Evolutionary conservation across 2,888 invertebrate genomes (phyloP).

Genomic region (Clivina fossor): DNA sequence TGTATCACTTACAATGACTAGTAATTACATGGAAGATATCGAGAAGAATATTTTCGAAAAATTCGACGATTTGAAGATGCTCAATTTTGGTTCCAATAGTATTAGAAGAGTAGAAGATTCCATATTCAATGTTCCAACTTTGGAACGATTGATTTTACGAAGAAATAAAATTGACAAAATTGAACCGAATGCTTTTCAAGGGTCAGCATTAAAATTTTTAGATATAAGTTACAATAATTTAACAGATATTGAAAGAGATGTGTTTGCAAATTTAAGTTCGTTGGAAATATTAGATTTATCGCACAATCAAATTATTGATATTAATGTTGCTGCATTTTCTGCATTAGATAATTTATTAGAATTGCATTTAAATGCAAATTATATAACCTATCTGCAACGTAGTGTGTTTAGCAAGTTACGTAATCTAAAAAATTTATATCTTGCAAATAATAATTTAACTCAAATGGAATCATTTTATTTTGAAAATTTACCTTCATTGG

Average conservation of each 20-base stretch:
- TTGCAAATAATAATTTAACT: slow-evolving; percentile 26
- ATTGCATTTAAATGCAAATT: slow-evolving; percentile 24
- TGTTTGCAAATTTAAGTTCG: slow-evolving; percentile 18
- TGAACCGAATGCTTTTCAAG: slow-evolving; percentile 19
- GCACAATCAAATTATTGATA: slow-evolving; percentile 20
- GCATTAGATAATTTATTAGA: slow-evolving; percentile 11
- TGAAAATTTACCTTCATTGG: slow-evolving; percentile 23
- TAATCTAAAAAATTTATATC: slow-evolving; percentile 23
- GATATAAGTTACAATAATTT: slow-evolving; percentile 23
- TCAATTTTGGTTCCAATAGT: slow-evolving; percentile 17
- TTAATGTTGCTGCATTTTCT: slow-evolving; percentile 18
- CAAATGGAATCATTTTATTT: slow-evolving; percentile 31
- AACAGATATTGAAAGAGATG: background rate
- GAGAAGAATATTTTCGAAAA: slow-evolving; percentile 14
- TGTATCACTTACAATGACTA: slow-evolving; percentile 13
- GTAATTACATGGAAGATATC: background rate
- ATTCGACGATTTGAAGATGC: slow-evolving; percentile 11
- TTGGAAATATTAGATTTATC: slow-evolving; percentile 16
- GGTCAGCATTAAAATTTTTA: slow-evolving; percentile 3
- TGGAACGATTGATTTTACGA: slow-evolving; percentile 3
- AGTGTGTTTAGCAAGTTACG: slow-evolving; percentile 18
- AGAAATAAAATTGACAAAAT: slow-evolving; percentile 21
- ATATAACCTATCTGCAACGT: slow-evolving; percentile 13
- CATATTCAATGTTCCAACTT: background rate
- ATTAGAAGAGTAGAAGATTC: slow-evolving; percentile 12